Base-by-base conservation (phyloP, 2,888 invertebrate genomes). In the Asteroscopus sphinx region DNA sequence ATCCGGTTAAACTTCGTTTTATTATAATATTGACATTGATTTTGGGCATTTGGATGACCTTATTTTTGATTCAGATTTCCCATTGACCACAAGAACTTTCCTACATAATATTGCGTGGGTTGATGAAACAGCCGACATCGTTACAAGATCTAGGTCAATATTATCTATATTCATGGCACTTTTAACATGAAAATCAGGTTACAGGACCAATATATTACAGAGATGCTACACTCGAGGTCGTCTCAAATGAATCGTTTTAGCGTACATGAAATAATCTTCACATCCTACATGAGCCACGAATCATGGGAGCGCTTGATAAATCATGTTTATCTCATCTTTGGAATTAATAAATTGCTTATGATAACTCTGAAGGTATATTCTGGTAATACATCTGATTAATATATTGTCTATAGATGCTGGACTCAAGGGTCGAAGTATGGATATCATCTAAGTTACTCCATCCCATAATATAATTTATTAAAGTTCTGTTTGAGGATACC, bases 321-420 rank as follows among this genome's bases (percentile, higher is more conserved):
- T 73, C 58, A 57, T 35, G 45, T 57, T 57, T 58, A 70, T 70
- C 36, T 61, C 32, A 44, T 21, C 17, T 57, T 69, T 40, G 17
- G n/a, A n/a, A 39, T 12, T 57, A 55, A 73, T 39, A 30, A 59
- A 62, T 73, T 40, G 55, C 30, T 48, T 35, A 15, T 52, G 60
- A 53, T 64, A 54, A 32, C 33, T 13, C 6, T 0, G 1, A 8
- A 39, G 37, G 12, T 17, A 28, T 57, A 61, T 45, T 40, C 45
- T 25, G 9, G 26, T 30, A 7, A 3, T 32, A 33, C 13, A 13
- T 33, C 6, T 55, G 28, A 64, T 55, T 37, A 5, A 13, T 16
- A 39, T n/a, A n/a, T n/a, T 32, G 6, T 3, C 3, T 12, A 3
- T 12, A 12, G n/a, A 21, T 37, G 21, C 6, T 37, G 7, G n/a